Evolutionary conservation across 2,797 vertebrate genomes (phyloP), one percentile per base, ranked within the genome.

Genomic region (Periparus ater): DNA sequence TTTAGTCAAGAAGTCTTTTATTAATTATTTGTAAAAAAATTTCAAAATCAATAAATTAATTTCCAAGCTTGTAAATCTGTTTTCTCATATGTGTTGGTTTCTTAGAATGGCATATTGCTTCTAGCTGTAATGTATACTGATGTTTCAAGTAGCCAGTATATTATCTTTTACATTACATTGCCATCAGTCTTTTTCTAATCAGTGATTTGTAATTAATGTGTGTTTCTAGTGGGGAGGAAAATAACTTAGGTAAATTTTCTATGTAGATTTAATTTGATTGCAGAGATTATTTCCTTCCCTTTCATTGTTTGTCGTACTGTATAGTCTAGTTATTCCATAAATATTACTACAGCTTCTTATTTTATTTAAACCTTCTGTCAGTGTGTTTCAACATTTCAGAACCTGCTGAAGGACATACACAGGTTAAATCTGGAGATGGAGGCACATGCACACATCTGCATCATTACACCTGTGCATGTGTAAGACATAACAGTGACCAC

Each of bases 381-480:
- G 27, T 4, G 3, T 62, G 44, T 60, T 84, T 66, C 50, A 19
- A 14, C 34, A 22, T 4, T 8, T 32, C 48, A 80, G 66, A 77
- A 22, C 13, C 17, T 17, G 9, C 53, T 26, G 7, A 25, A 60
- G 20, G 47, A 50, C 70, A 7, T 30, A 6, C 0, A 22, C 21
- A 21, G 44, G 19, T 62, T 20, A 26, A 70, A 54, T 70, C 20
- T 70, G 71, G 70, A 66, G 72, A 4, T 29, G 23, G 44, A 71
- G 17, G 16, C 17, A 18, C 44, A 11, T 36, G 10, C 32, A 4
- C 21, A 12, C 0, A 0, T 50, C 5, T 51, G 6, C 50, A 20
- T 62, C 13, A 4, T 13, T 67, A 7, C 44, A 61, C 23, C 26
- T 63, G 34, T 10, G 3, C n/a, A 5, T 0, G 1, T 23, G 18